These are phyloP conservation scores for Habropoda laboriosa DNA, from an alignment of 1,140 invertebrate genomes.

Conservation along the genomic window DNA sequence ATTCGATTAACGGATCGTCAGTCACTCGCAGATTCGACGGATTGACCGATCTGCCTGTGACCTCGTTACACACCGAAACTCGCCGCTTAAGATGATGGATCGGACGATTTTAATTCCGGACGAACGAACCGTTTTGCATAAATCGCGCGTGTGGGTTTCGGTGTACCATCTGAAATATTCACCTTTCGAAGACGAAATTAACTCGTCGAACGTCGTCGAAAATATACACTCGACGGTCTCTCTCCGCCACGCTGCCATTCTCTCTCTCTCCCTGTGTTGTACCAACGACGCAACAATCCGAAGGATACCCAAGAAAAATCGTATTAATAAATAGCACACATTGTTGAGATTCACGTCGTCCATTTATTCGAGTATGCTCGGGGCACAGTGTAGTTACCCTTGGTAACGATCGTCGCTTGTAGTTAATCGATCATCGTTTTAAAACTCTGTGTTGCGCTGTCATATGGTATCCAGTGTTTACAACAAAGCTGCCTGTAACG, in stretches of 20 bases:
- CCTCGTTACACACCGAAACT: constrained; percentile 11
- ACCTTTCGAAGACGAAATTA: not conserved
- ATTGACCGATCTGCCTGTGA: constrained; percentile 28
- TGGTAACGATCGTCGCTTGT: constrained; percentile 15
- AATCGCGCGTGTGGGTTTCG: constrained; percentile 20
- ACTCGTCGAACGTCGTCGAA: not conserved
- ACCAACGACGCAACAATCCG: not conserved
- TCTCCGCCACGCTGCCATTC: no score
- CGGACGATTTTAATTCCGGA: constrained; percentile 39
- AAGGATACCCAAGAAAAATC: not conserved
- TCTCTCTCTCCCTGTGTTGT: no score
- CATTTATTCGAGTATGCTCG: not conserved
- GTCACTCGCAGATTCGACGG: constrained; percentile 34
- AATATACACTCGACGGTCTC: no score
- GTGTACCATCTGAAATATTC: not conserved
- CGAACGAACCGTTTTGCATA: constrained; percentile 14
- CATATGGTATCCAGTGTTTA: constrained; percentile 5
- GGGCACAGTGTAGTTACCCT: not conserved
- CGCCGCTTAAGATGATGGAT: constrained; percentile 42
- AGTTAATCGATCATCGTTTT: constrained; percentile 15
- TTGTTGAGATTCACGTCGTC: not conserved
- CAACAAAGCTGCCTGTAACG: constrained; percentile 1
- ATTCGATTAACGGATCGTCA: constrained; percentile 36
- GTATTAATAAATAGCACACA: not conserved
- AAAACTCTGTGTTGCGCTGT: not conserved